Percentiles rank a stretch among this genome's conserved stretches.
phyloP scores from a whole-genome alignment of 2,113 vertebrate species.

The Laticauda colubrina region DNA sequence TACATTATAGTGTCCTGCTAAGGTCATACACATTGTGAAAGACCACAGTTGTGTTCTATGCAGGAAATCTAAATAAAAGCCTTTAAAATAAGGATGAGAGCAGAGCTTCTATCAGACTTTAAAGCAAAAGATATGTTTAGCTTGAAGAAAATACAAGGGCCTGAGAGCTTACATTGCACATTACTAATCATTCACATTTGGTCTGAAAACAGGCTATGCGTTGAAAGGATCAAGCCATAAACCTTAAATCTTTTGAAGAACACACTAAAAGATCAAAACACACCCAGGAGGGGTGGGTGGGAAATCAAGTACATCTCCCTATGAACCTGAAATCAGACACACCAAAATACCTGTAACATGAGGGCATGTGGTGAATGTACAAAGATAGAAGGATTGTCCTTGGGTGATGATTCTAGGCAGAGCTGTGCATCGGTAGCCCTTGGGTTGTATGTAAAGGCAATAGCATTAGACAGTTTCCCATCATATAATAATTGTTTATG shows the following conservation, averaged over 20 bases:
- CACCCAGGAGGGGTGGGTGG: not conserved
- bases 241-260: not conserved
- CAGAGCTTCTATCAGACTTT: not conserved
- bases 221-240: conserved; percentile 4
- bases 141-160: not conserved
- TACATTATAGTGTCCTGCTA: not conserved
- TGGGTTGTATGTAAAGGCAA: conserved; percentile 95
- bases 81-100: not conserved
- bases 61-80: not conserved
- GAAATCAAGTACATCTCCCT: not conserved
- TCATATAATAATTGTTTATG: conserved; percentile 93
- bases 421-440: conserved; percentile 96
- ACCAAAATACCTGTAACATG: conserved; percentile 91
- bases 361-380: conserved; percentile 97
- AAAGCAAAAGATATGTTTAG: not conserved
- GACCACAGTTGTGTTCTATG: not conserved
- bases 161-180: not conserved
- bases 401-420: conserved; percentile 96
- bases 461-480: conserved; percentile 86
- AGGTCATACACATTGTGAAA: not conserved
- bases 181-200: not conserved
- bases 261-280: not conserved
- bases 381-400: conserved; percentile 94
- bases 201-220: not conserved
- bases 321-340: conserved; percentile 17